Percentiles rank a stretch among this genome's conserved stretches.
Evolutionary conservation across 2,888 invertebrate genomes (phyloP).

Genomic region (Lamproptera curius): DNA sequence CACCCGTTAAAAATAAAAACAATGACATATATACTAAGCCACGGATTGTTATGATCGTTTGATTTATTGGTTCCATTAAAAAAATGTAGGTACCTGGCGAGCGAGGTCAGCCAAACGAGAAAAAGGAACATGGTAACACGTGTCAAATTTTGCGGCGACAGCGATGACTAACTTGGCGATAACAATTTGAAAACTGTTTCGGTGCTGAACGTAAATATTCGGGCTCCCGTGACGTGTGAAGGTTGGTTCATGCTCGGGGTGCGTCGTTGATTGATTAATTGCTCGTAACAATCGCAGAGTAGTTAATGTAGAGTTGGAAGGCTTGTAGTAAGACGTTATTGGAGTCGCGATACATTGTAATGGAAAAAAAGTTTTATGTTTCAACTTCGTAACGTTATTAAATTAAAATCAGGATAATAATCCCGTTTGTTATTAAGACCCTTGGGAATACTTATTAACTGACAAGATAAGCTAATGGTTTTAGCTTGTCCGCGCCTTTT

Average conservation of each 20-base stretch:
- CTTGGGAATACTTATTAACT: too few relatives aligned
- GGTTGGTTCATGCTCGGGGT: neutral
- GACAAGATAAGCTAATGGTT: too few relatives aligned
- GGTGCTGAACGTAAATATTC: conserved; percentile 22
- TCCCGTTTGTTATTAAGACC: too few relatives aligned
- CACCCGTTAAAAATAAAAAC: conserved; percentile 11
- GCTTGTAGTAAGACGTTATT: neutral
- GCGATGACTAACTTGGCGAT: conserved; percentile 9
- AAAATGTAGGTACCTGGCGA: conserved; percentile 14
- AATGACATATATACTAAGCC: conserved; percentile 13
- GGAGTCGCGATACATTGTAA: neutral
- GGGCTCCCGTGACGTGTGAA: conserved; percentile 1
- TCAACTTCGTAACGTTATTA: too few relatives aligned
- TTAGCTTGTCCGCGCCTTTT: too few relatives aligned
- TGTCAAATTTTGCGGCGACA: conserved; percentile 25
- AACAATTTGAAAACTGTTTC: conserved; percentile 41
- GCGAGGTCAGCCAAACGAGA: conserved; percentile 13
- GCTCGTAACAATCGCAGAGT: neutral
- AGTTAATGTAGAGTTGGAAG: neutral
- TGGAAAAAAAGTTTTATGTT: too few relatives aligned
- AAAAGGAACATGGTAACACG: conserved; percentile 26
- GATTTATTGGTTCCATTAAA: conserved; percentile 21
- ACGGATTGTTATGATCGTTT: conserved; percentile 16
- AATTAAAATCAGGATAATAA: too few relatives aligned
- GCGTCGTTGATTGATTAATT: neutral